A percentile compares a stretch with the other conserved stretches of the same genome.
phyloP scores from a whole-genome alignment of 1,140 invertebrate genomes.

The Anastrepha ludens region DNA sequence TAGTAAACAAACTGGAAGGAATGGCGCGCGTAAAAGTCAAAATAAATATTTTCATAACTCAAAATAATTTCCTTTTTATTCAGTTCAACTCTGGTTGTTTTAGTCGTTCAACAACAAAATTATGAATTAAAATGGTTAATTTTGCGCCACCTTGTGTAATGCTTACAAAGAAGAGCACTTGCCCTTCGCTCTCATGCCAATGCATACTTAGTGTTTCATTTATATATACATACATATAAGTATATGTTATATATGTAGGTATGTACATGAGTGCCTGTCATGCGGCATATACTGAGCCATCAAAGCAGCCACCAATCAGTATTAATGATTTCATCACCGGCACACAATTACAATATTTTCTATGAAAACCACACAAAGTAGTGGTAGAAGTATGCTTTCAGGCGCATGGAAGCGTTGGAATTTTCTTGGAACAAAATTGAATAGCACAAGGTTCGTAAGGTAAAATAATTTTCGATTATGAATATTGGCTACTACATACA shows the following conservation, averaged over 20 bases:
- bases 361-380: background rate
- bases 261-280: background rate
- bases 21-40: too few relatives aligned
- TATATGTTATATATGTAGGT: background rate
- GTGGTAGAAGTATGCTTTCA: background rate
- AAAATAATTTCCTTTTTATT: too few relatives aligned
- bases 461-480: background rate
- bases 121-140: too few relatives aligned
- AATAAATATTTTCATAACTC: too few relatives aligned
- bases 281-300: background rate
- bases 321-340: background rate
- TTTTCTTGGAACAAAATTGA: too few relatives aligned
- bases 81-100: too few relatives aligned
- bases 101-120: too few relatives aligned
- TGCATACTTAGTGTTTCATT: background rate
- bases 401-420: background rate
- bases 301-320: background rate
- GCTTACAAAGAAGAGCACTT: background rate
- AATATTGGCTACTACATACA: background rate
- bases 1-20: too few relatives aligned
- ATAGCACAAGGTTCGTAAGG: background rate
- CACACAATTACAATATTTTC: background rate
- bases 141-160: too few relatives aligned
- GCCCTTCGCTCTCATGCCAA: background rate
- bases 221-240: background rate